phyloP scores from a whole-genome alignment of 2,888 invertebrate species.

The Allolobophora icterica region DNA sequence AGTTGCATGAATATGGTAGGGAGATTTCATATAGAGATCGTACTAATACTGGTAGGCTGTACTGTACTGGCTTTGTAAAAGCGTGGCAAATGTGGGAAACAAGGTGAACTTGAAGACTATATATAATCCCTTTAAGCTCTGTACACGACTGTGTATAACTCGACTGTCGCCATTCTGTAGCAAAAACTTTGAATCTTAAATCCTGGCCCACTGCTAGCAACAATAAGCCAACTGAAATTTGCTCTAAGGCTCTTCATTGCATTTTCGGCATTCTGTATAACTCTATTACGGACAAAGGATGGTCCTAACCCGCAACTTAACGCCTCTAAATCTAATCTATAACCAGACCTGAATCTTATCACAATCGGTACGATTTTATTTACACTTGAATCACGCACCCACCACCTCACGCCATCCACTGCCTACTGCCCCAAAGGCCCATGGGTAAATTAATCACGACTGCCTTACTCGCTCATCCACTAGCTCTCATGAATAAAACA shows the following conservation, averaged over 20 bases:
- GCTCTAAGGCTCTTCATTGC: neutral
- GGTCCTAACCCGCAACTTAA: neutral
- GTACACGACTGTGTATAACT: neutral
- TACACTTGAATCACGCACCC: neutral
- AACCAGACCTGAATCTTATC: neutral
- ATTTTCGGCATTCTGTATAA: neutral
- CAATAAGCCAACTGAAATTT: neutral
- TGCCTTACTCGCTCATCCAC: neutral
- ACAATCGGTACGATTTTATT: neutral
- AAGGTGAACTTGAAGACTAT: no score
- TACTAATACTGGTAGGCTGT: neutral
- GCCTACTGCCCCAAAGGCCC: neutral
- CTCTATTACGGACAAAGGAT: neutral
- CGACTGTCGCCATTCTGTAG: neutral
- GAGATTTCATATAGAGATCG: neutral
- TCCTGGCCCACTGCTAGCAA: no score
- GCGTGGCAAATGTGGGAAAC: neutral
- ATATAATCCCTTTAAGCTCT: neutral
- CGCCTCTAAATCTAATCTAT: neutral
- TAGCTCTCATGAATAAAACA: constrained; percentile 7
- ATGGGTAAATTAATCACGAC: neutral
- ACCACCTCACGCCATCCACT: neutral
- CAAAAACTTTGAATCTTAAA: neutral
- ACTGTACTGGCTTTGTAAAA: neutral
- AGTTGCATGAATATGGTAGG: neutral